Conservation (phyloP, 1,140 invertebrate species). For the Drosophila littoralis region DNA sequence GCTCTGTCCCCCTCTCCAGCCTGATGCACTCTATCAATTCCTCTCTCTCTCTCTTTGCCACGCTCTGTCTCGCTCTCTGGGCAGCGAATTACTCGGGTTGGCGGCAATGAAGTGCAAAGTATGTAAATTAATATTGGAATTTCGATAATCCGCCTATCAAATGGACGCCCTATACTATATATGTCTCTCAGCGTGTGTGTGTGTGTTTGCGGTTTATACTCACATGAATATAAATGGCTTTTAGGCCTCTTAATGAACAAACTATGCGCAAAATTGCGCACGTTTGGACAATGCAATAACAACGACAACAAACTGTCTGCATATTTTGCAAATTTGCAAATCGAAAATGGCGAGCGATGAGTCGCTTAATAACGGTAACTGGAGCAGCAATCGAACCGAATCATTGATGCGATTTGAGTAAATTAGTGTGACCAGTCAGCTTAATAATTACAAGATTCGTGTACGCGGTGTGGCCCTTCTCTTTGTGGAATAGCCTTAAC, state of each 20-base stretch:
- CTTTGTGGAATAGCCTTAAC: not conserved
- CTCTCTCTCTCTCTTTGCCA: not conserved
- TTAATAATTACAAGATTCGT: conserved; percentile 10
- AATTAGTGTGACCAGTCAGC: conserved; percentile 35
- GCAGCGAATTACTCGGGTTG: conserved; percentile 18
- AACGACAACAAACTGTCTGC: conserved; percentile 13
- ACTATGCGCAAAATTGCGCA: conserved; percentile 45
- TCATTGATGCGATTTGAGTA: conserved; percentile 33
- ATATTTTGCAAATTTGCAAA: conserved; percentile 20
- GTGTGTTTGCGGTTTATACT: conserved; percentile 8
- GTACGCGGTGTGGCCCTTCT: not conserved
- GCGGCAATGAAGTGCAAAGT: conserved; percentile 60
- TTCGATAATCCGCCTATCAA: conserved; percentile 59
- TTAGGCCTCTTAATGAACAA: conserved; percentile 36
- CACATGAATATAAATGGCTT: conserved; percentile 30
- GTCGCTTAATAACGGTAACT: conserved; percentile 24
- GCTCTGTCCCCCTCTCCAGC: too few relatives aligned
- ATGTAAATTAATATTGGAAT: conserved; percentile 69
- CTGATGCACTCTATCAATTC: not conserved
- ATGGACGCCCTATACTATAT: conserved; percentile 13
- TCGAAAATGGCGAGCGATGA: conserved; percentile 15
- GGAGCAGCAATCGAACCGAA: conserved; percentile 3
- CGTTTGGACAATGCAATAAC: not conserved
- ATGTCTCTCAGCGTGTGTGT: not conserved
- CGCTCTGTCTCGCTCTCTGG: not conserved